These are phyloP conservation scores for Argentina silus DNA, from an alignment of 2,797 vertebrate genomes.

Conservation along the genomic window DNA sequence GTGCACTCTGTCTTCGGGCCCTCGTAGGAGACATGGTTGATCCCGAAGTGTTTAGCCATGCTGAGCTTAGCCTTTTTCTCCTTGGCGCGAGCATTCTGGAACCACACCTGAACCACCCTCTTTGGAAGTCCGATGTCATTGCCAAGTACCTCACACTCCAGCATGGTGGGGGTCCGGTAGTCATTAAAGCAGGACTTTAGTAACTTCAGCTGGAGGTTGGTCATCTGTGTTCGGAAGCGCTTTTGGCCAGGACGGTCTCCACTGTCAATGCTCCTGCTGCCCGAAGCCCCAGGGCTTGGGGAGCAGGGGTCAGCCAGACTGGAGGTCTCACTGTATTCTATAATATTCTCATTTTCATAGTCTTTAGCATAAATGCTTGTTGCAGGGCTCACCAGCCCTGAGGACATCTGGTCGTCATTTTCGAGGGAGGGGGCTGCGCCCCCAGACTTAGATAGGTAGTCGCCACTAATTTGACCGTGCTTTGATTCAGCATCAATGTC, in stretches of 20 bases:
- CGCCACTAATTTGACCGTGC: slow-evolving; percentile 84
- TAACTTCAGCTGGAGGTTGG: slow-evolving; percentile 97
- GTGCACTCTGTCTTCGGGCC: slow-evolving; percentile 98
- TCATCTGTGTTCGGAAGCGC: slow-evolving; percentile 99
- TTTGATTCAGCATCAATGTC: slow-evolving; percentile 95
- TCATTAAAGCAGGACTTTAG: slow-evolving; percentile 99
- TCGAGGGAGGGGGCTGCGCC: slow-evolving; percentile 86
- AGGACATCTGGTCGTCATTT: slow-evolving; percentile 97
- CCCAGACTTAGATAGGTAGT: slow-evolving; percentile 92
- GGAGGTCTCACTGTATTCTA: slow-evolving; percentile 98
- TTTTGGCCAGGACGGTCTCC: slow-evolving; percentile 98
- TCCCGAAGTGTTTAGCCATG: slow-evolving; percentile 99
- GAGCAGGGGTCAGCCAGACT: slow-evolving; percentile 97
- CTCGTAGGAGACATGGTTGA: slow-evolving; percentile 98
- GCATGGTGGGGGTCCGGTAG: slow-evolving; percentile 99
- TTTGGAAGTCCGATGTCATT: slow-evolving; percentile 99
- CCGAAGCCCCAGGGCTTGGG: slow-evolving; percentile 93
- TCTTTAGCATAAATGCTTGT: slow-evolving; percentile 97
- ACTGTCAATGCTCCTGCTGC: slow-evolving; percentile 89
- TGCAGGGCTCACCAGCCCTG: slow-evolving; percentile 96
- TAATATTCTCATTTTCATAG: slow-evolving; percentile 94
- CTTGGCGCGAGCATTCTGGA: slow-evolving; percentile 99
- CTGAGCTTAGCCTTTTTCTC: slow-evolving; percentile 99
- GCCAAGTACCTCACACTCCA: slow-evolving; percentile 99
- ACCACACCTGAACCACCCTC: slow-evolving; percentile 99